Conservation (phyloP, 2,113 vertebrate species). For the Hippocampus guttulatus region DNA sequence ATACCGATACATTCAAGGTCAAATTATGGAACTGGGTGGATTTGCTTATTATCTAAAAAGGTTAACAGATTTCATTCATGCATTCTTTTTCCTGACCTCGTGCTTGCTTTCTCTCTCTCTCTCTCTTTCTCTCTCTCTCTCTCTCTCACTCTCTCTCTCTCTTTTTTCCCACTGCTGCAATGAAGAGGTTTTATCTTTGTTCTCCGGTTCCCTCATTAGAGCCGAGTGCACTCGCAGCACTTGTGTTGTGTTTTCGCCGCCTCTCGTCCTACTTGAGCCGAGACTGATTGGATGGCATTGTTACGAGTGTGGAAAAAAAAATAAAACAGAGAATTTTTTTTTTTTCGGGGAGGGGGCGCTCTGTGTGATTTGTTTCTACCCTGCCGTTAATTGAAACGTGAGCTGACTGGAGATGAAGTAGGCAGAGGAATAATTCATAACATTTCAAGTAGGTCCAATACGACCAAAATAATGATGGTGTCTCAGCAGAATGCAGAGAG, state of each 20-base stretch:
- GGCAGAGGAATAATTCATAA: conserved; percentile 14
- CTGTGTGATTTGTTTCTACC: conserved; percentile 10
- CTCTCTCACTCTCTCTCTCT: not conserved
- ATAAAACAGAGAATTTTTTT: not conserved
- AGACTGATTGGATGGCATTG: conserved; percentile 36
- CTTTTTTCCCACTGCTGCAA: conserved; percentile 3
- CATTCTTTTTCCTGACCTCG: not conserved
- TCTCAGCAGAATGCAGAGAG: conserved; percentile 25
- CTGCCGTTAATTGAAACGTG: conserved; percentile 31
- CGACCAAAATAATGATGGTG: conserved; percentile 27
- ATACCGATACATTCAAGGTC: too few species aligned
- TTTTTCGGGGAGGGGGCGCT: too few species aligned
- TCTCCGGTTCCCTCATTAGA: conserved; percentile 40
- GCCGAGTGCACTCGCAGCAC: conserved; percentile 37
- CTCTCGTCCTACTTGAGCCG: conserved; percentile 18
- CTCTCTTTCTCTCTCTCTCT: conserved; percentile 5
- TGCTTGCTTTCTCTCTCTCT: not conserved
- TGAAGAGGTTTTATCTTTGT: conserved; percentile 36
- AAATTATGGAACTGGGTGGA: too few species aligned
- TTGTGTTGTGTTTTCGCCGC: conserved; percentile 13
- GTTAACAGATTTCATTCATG: not conserved
- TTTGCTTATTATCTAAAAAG: conserved; percentile 17
- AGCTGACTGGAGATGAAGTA: conserved; percentile 23
- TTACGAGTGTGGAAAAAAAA: conserved; percentile 27
- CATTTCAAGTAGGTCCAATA: conserved; percentile 18